Evolutionary conservation across 2,797 vertebrate species (phyloP), one percentile per base, ranked within the genome.

Genomic region (Enteromius paludinosus): DNA sequence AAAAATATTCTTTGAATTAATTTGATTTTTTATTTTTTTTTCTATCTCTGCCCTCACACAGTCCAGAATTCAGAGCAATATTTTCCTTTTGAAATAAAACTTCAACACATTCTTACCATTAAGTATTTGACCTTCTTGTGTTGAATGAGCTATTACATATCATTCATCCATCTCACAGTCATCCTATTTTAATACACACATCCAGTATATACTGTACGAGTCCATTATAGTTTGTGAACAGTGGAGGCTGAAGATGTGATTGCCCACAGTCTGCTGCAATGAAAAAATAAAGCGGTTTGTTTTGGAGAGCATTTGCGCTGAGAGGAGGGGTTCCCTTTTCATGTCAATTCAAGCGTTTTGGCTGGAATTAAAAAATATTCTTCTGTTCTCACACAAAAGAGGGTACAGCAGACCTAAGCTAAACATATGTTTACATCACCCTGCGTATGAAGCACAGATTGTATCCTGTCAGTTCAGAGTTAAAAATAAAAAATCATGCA

Each of bases 271-370:
- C 68, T 62, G 69, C 65, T 83, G 78, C 73, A 73, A 52, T 77
- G 66, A 62, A 79, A 59, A 10, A 47, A 59, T 59, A 20, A 28
- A 38, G 43, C 2, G 52, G 66, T 35, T 28, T 70, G 61, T 79
- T 87, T 82, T 86, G 84, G 84, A 89, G 75, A 86, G 83, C 87
- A 88, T 87, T 85, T 89, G 78, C 72, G 73, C 81, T 79, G 38
- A 41, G 84, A 75, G 74, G 81, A 87, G 71, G 30, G 43, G 33
- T 33, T 65, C 47, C 35, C 83, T 79, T 87, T 86, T 87, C 65
- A 80, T 79, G 75, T 83, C 62, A 23, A 38, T 83, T 87, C 77
- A 79, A 54, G 77, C 28, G 49, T 61, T 76, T 49, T 68, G 62
- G 33, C 45, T 56, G 8, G 0, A 38, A 23, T 23, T 74, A 35